These are phyloP conservation scores for Eunapius fragilis DNA, from an alignment of 37 sponge, comb jelly and placozoan species.

Conservation along the genomic window DNA sequence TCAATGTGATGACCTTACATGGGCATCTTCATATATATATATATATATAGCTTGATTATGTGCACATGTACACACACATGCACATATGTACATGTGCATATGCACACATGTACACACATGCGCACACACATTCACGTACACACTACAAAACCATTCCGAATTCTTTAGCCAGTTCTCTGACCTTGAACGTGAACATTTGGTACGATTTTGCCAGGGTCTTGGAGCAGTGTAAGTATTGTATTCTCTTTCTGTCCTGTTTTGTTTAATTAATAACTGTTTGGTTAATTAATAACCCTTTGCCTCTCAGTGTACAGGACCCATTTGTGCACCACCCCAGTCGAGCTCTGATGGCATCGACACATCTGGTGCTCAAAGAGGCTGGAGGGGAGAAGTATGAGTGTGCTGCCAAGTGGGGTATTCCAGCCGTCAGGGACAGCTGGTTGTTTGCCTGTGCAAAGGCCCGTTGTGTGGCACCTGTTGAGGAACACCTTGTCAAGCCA, in stretches of 20 bases:
- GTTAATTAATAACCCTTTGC: slow-evolving; percentile 2
- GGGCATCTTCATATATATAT: too few species aligned
- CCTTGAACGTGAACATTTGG: slow-evolving; percentile 66
- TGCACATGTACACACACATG: neutral
- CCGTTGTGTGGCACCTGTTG: slow-evolving; percentile 28
- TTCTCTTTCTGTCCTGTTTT: neutral
- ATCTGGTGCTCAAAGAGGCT: slow-evolving; percentile 70
- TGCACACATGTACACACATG: neutral
- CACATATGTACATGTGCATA: neutral
- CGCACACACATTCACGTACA: neutral
- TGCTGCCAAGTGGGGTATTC: slow-evolving; percentile 68
- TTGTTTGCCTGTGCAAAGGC: slow-evolving; percentile 69
- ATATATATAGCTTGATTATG: neutral
- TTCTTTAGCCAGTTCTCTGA: slow-evolving; percentile 66
- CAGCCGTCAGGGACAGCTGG: slow-evolving; percentile 76
- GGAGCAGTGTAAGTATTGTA: slow-evolving; percentile 63
- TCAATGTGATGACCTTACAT: too few species aligned
- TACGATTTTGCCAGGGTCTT: slow-evolving; percentile 50
- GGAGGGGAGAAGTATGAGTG: slow-evolving; percentile 67
- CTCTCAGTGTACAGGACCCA: slow-evolving; percentile 67
- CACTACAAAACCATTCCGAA: neutral
- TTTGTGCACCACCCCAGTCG: slow-evolving; percentile 60
- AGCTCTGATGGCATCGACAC: slow-evolving; percentile 66
- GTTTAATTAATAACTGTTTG: neutral
- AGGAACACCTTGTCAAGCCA: slow-evolving; percentile 21